Evolutionary conservation across 2,113 vertebrate genomes (phyloP).

Genomic region (Spilogale gracilis): DNA sequence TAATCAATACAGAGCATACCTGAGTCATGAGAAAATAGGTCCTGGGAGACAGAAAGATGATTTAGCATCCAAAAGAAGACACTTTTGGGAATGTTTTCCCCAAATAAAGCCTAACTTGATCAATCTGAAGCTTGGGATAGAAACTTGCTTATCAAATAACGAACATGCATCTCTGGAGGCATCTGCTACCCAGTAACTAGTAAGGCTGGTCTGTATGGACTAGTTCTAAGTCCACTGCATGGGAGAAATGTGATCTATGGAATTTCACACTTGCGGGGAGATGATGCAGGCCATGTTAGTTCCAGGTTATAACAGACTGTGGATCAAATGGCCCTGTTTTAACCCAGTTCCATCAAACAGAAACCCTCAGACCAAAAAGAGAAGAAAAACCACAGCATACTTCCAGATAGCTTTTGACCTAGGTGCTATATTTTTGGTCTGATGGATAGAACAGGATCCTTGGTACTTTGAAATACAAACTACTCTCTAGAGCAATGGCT

Average conservation of each 20-base stretch:
- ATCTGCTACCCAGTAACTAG: not conserved
- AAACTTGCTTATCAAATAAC: not conserved
- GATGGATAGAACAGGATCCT: not conserved
- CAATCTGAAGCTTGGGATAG: not conserved
- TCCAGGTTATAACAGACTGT: not conserved
- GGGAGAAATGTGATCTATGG: not conserved
- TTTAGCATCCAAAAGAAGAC: not conserved
- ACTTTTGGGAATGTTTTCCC: not conserved
- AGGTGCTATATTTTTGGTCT: not conserved
- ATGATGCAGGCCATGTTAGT: not conserved
- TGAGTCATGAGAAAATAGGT: constrained; percentile 54
- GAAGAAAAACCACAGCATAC: not conserved
- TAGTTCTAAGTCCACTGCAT: not conserved
- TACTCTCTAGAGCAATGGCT: not conserved
- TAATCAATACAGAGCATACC: constrained; percentile 29
- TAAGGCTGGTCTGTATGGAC: not conserved
- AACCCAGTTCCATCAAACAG: not conserved
- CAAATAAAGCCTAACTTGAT: constrained; percentile 30
- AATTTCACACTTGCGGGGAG: not conserved
- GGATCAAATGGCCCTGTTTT: constrained; percentile 23
- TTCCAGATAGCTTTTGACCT: constrained; percentile 10
- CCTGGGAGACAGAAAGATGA: not conserved
- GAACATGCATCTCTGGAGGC: not conserved
- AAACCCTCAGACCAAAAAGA: not conserved
- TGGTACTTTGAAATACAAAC: constrained; percentile 28